phyloP scores from a whole-genome alignment of 2,888 invertebrate species.

The Ophion costatus region DNA sequence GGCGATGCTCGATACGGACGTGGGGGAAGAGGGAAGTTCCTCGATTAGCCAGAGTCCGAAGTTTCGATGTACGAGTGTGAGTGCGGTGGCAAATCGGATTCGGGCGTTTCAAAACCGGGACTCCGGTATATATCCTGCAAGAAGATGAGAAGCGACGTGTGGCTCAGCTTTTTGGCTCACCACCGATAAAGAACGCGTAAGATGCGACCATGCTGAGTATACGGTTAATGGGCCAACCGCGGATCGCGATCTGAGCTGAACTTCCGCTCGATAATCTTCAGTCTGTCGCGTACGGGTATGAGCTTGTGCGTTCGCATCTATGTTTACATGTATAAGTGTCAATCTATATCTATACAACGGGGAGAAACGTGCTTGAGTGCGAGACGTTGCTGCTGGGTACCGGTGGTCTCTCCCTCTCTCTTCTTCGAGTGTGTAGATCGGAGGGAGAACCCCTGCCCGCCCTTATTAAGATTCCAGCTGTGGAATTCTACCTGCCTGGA shows the following conservation, averaged over 20 bases:
- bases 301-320: constrained; percentile 7
- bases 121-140: constrained; percentile 24
- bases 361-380: constrained; percentile 49
- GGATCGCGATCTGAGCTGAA: constrained; percentile 48
- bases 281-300: constrained; percentile 33
- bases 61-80: not conserved
- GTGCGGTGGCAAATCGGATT: constrained; percentile 36
- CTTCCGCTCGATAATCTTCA: constrained; percentile 66
- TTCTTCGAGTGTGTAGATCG: constrained; percentile 41
- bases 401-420: constrained; percentile 19
- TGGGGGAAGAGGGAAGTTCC: not conserved
- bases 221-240: constrained; percentile 59
- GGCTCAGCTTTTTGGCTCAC: constrained; percentile 33
- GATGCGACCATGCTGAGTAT: constrained; percentile 45
- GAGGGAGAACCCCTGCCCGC: constrained; percentile 81
- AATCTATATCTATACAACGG: constrained; percentile 4
- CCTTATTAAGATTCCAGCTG: constrained; percentile 83
- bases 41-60: not conserved
- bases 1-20: not conserved
- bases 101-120: constrained; percentile 26
- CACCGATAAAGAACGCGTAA: constrained; percentile 22
- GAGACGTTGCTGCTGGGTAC: constrained; percentile 36
- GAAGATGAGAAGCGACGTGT: constrained; percentile 35
- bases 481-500: constrained; percentile 83
- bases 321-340: not conserved